These are phyloP conservation scores for Temnothorax ravouxi DNA, from an alignment of 2,888 invertebrate genomes.

Conservation along the genomic window DNA sequence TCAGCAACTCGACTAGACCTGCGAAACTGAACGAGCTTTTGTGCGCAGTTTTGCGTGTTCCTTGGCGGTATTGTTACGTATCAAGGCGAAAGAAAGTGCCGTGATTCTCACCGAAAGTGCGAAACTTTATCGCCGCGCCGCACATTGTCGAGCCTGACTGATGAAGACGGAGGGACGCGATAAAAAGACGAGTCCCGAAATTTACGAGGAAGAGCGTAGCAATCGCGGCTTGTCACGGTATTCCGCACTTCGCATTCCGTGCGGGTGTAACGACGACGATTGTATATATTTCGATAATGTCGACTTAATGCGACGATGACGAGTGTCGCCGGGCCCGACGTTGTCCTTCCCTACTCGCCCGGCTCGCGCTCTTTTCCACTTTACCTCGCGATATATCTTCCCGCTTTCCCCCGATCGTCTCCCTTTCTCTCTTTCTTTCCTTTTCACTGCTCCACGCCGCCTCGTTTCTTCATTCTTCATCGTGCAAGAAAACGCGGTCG, in stretches of 20 bases:
- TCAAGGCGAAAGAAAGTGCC: conserved; percentile 18
- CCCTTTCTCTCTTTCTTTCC: not conserved
- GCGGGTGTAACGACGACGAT: conserved; percentile 59
- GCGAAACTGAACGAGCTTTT: conserved; percentile 29
- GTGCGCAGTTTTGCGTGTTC: conserved; percentile 15
- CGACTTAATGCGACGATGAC: conserved; percentile 62
- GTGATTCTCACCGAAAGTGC: conserved; percentile 20
- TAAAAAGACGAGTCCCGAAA: conserved; percentile 55
- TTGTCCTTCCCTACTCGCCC: conserved; percentile 13
- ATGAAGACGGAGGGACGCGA: conserved; percentile 66
- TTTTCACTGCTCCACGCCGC: not conserved
- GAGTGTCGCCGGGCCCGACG: conserved; percentile 45
- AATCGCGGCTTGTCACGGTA: conserved; percentile 40
- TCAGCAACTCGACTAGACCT: not conserved
- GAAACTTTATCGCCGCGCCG: conserved; percentile 64
- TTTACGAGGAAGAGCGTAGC: conserved; percentile 44
- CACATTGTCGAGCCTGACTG: conserved; percentile 69
- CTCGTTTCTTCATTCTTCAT: conserved; percentile 20
- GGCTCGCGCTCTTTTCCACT: conserved; percentile 22
- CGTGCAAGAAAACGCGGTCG: conserved; percentile 41
- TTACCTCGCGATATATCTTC: conserved; percentile 1
- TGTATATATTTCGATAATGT: conserved; percentile 64
- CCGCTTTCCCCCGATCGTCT: not conserved
- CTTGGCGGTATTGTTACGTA: conserved; percentile 28
- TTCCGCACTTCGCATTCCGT: conserved; percentile 2